Evolutionary conservation across 1,140 invertebrate genomes (phyloP), one percentile per base, ranked within the genome.

Genomic region (Euschistus heros): DNA sequence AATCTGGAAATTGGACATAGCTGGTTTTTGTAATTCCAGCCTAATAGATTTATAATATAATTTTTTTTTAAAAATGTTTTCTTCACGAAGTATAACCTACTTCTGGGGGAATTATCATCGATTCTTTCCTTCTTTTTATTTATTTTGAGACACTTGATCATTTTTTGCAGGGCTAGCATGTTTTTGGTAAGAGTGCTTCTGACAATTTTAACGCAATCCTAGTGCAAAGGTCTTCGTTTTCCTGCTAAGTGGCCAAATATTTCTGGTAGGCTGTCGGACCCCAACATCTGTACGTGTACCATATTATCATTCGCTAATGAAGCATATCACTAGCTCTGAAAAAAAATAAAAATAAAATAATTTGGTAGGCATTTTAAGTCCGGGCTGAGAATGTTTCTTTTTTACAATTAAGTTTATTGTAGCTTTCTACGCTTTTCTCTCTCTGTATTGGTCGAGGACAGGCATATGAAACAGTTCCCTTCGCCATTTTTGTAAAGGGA

Each of bases 1-100:
- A n/a, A n/a, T n/a, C n/a, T n/a, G n/a, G n/a, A n/a, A n/a, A n/a
- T n/a, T n/a, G n/a, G n/a, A n/a, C n/a, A n/a, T n/a, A n/a, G n/a
- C n/a, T n/a, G n/a, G n/a, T n/a, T n/a, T n/a, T n/a, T n/a, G n/a
- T n/a, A n/a, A n/a, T n/a, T n/a, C n/a, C n/a, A n/a, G n/a, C n/a
- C n/a, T n/a, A n/a, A n/a, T n/a, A n/a, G n/a, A n/a, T n/a, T n/a
- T n/a, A n/a, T n/a, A n/a, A n/a, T n/a, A n/a, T n/a, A n/a, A 13
- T 20, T n/a, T 50, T 4, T n/a, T n/a, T 50, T 4, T 10, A 20
- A 17, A 20, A 52, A 17, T n/a, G 30, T 44, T 63, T 74, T 73
- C 78, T 76, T n/a, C n/a, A 86, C 79, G 78, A 77, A 70, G 77
- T 77, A 74, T 91, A 92, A 74, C 93, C 83, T 65, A 93, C 78